Evolutionary conservation across 53 echinoderm and acorn worm species (phyloP), one percentile per base, ranked within the genome.

Genomic region (Apostichopus leukothele): DNA sequence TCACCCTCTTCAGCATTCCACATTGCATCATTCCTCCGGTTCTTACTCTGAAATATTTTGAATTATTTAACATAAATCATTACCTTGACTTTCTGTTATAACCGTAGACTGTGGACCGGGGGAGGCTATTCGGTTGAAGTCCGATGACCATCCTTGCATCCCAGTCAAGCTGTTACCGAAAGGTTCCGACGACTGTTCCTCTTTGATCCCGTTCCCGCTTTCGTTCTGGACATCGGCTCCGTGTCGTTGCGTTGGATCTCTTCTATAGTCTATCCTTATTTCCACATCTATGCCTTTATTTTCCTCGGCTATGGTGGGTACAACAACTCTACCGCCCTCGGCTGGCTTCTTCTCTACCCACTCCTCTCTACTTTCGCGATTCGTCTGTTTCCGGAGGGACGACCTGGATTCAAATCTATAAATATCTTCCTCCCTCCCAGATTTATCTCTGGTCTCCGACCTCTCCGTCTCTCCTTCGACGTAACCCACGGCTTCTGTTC

Each of bases 61-160:
- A 39, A 39, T 39, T 3, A 39, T 39, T 57, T 57, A 10, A 10
- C 8, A 57, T 9, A 9, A 57, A 57, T 1, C 57, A 57, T 11
- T 59, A 81, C 81, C 81, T 59, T 81, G 81, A n/a, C 20, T 81
- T 7, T 81, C 81, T 19, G 22, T 8, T 39, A 39, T 0, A 39
- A 39, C 39, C 6, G 53, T 1, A n/a, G 81, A 81, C 60, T 57
- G n/a, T 21, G 59, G 60, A 18, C 20, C 55, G 3, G 81, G 81
- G 18, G 71, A 71, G 6, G 14, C 71, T 0, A 59, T n/a, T 55
- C 55, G 60, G 19, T 81, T 88, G 75, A 97, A 97, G 26, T 94
- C 91, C 22, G 97, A 97, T 9, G 97, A 97, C 97, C 97, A 97
- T 13, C 95, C 97, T 7, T 95, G 90, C 83, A 89, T 86, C 19